A percentile compares a stretch with the other conserved stretches of the same genome.
phyloP scores from a whole-genome alignment of 2,113 vertebrate genomes.

The Eira barbara region DNA sequence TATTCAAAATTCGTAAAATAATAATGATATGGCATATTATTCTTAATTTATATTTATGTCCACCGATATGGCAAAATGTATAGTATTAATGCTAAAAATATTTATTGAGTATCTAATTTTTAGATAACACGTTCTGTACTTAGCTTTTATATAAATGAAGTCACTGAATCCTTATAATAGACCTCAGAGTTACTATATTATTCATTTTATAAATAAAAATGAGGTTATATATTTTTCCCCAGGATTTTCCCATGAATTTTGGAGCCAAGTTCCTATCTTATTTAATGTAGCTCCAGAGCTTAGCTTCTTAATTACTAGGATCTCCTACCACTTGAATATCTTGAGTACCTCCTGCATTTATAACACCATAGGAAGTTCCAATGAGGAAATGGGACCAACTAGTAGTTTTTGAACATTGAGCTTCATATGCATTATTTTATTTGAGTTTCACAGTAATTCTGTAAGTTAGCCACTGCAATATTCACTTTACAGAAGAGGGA shows the following conservation, averaged over 20 bases:
- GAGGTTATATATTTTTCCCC: neutral
- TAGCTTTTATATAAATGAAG: neutral
- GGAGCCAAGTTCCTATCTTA: neutral
- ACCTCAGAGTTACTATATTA: neutral
- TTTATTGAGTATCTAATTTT: neutral
- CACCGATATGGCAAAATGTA: neutral
- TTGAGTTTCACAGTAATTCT: neutral
- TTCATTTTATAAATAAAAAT: neutral
- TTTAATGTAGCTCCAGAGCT: neutral
- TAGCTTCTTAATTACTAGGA: neutral
- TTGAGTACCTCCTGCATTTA: neutral
- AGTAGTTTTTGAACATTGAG: neutral
- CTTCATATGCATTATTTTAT: neutral
- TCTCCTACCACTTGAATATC: neutral
- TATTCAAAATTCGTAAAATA: neutral
- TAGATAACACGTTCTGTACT: neutral
- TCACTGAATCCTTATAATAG: neutral
- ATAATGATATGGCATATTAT: neutral
- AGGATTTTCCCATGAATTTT: neutral
- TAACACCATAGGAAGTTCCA: neutral
- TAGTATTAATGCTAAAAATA: neutral
- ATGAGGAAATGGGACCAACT: neutral
- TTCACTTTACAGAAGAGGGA: neutral
- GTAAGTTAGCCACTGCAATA: neutral
- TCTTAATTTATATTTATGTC: neutral